These are phyloP conservation scores for Exephanes ischioxanthus DNA, from an alignment of 2,888 invertebrate species.

Conservation along the genomic window DNA sequence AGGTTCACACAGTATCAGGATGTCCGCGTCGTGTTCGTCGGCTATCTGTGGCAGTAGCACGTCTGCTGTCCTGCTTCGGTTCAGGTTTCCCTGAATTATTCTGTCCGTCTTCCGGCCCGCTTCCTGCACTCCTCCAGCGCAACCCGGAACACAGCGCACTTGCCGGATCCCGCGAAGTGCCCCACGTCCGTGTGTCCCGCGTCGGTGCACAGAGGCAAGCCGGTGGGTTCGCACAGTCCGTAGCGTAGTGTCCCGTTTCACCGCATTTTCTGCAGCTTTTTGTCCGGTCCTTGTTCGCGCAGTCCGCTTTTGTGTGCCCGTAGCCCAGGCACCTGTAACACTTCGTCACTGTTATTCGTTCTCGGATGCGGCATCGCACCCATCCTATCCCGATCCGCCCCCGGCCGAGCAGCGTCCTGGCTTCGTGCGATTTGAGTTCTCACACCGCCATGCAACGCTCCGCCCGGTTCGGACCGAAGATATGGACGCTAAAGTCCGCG, in stretches of 20 bases:
- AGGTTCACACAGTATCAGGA: conserved; percentile 54
- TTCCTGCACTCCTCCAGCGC: conserved; percentile 55
- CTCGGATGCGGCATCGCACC: conserved; percentile 53
- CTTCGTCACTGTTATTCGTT: conserved; percentile 44
- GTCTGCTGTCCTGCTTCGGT: conserved; percentile 60
- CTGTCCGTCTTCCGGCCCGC: conserved; percentile 52
- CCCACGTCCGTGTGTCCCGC: too few species aligned
- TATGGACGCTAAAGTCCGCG: conserved; percentile 23
- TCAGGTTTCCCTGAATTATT: conserved; percentile 62
- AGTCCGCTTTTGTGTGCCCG: not conserved
- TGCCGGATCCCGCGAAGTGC: too few species aligned
- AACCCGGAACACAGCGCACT: conserved; percentile 42
- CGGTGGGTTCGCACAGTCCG: conserved; percentile 20
- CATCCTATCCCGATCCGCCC: conserved; percentile 40
- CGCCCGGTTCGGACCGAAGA: conserved; percentile 47
- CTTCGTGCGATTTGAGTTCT: conserved; percentile 49
- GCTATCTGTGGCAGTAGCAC: conserved; percentile 61
- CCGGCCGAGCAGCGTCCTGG: conserved; percentile 32
- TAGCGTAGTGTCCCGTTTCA: conserved; percentile 42
- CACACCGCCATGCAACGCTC: conserved; percentile 54
- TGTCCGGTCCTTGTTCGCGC: not conserved
- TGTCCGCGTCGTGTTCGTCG: conserved; percentile 59
- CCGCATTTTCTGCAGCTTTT: conserved; percentile 42
- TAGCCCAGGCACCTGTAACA: not conserved
- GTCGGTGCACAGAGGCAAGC: not conserved